These are phyloP conservation scores for Mycogona germanica DNA, from an alignment of 2,888 invertebrate species.

Conservation along the genomic window DNA sequence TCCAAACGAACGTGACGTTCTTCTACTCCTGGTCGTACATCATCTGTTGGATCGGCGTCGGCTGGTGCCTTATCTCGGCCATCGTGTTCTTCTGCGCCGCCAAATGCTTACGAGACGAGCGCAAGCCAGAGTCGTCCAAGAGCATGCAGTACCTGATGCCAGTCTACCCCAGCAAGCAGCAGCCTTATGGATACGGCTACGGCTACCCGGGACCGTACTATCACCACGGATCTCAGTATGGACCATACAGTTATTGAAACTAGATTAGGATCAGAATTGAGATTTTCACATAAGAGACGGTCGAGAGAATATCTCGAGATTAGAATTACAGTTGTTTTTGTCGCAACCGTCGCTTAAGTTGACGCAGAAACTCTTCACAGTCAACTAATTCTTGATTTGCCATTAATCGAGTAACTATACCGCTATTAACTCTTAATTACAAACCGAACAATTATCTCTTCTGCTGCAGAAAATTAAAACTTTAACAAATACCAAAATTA, in stretches of 20 bases:
- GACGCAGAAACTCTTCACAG: too few species aligned
- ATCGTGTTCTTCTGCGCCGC: constrained; percentile 88
- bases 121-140: constrained; percentile 87
- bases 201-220: constrained; percentile 74
- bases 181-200: constrained; percentile 51
- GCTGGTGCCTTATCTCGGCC: constrained; percentile 77
- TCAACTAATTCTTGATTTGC: too few species aligned
- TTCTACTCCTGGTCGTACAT: constrained; percentile 93
- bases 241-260: constrained; percentile 73
- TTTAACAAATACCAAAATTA: too few species aligned
- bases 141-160: constrained; percentile 98
- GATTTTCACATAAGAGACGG: too few species aligned
- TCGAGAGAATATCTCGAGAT: too few species aligned
- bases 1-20: constrained; percentile 26
- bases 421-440: too few species aligned
- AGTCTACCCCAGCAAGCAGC: constrained; percentile 87
- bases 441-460: too few species aligned
- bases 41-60: constrained; percentile 93
- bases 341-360: too few species aligned
- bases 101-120: constrained; percentile 84
- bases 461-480: too few species aligned
- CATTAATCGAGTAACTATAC: too few species aligned
- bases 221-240: constrained; percentile 75
- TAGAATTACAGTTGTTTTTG: too few species aligned
- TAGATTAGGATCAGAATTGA: too few species aligned